Conservation (phyloP, 2,113 vertebrate genomes). For the rabbit (Oryctolagus cuniculus) region mOryCun1.1 NC_091434.1:64587001-64587500, state of each 20-base stretch:
- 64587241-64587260: background rate
- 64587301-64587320: conserved; percentile 89
- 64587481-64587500: conserved; percentile 91
- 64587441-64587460: conserved; percentile 87
- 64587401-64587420: conserved; percentile 90
- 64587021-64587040: conserved; percentile 85
- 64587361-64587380: conserved; percentile 92
- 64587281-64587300: conserved; percentile 84
- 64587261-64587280: conserved; percentile 23
- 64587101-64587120: conserved; percentile 86
- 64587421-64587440: conserved; percentile 86
- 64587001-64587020: conserved; percentile 78
- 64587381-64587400: conserved; percentile 92
- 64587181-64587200: conserved; percentile 90
- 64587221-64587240: conserved; percentile 69
- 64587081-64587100: conserved; percentile 83
- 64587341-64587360: conserved; percentile 93
- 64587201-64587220: conserved; percentile 85
- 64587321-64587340: conserved; percentile 92
- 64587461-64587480: conserved; percentile 87
- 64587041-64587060: conserved; percentile 82
- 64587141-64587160: conserved; percentile 88
- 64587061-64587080: conserved; percentile 88
- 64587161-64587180: conserved; percentile 87
- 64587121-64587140: conserved; percentile 86